Evolutionary conservation across 2,113 vertebrate genomes (phyloP).

Genomic region (Ploceus nigricollis): DNA sequence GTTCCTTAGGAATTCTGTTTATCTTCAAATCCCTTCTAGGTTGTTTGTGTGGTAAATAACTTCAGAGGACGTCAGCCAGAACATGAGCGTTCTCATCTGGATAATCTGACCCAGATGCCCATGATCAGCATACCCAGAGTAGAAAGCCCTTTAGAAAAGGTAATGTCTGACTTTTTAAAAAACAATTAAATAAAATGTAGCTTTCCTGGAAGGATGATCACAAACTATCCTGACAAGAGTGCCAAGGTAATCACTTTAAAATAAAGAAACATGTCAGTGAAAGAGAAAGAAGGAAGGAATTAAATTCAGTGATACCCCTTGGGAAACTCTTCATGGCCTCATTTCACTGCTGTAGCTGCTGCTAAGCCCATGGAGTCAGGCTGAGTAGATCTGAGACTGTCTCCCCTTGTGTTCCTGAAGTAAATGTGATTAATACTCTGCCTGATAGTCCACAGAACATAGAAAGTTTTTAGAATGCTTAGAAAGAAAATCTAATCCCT

Average conservation of each 20-base stretch:
- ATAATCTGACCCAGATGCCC: conserved; percentile 73
- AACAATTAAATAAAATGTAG: neutral
- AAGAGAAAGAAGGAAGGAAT: neutral
- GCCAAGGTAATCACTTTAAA: neutral
- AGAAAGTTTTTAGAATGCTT: neutral
- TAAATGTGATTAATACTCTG: neutral
- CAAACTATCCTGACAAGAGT: neutral
- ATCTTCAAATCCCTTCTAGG: conserved; percentile 74
- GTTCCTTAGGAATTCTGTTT: conserved; percentile 16
- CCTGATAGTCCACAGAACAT: neutral
- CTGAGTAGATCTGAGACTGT: neutral
- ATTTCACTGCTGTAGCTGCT: neutral
- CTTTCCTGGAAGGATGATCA: neutral
- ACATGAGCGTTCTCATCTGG: conserved; percentile 76
- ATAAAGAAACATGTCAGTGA: neutral
- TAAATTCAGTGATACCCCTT: neutral
- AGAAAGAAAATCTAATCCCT: neutral
- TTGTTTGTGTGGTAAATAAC: conserved; percentile 96
- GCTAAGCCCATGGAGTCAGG: neutral
- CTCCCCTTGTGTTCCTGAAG: neutral
- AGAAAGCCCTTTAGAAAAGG: conserved; percentile 95
- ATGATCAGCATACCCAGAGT: conserved; percentile 84
- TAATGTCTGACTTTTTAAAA: conserved; percentile 69
- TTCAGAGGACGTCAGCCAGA: conserved; percentile 92
- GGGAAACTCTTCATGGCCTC: neutral